Base-by-base conservation (phyloP, 2,113 vertebrate genomes). In the Apteryx owenii region DNA sequence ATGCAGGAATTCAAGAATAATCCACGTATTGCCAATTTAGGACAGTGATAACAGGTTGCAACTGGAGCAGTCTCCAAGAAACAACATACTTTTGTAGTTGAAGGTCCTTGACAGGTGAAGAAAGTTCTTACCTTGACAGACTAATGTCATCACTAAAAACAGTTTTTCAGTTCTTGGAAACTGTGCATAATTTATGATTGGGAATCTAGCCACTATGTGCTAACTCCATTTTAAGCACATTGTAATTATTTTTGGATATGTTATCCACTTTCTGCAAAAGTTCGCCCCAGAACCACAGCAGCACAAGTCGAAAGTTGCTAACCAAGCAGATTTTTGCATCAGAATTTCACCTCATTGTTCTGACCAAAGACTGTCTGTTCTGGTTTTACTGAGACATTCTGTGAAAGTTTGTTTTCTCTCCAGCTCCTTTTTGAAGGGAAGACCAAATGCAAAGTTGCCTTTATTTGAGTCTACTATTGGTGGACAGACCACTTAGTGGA, bases 351-450 rank as follows among this genome's bases (percentile, higher is more conserved):
- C 96, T 98, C 85, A 77, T 95, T 97, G 97, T 96, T 98, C 96
- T 98, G 96, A 98, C 97, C 98, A 98, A 98, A 98, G 98, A 98
- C 88, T 96, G 92, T 91, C 73, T 96, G 56, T 93, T 94, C 87
- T 95, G 87, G 68, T 97, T 96, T 96, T 95, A 95, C 87, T 88
- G 51, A 95, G 94, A 95, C 46, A 84, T 61, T 90, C 89, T 91
- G 65, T 88, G 88, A 95, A 77, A 93, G 89, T 42, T n/a, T 95
- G 54, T 85, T 87, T 81, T 96, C 51, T 90, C 76, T 90, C 81
- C 85, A 36, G 44, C 79, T 90, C 76, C 66, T 96, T 94, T 95
- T 84, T 96, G 81, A 96, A 89, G 91, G 40, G 68, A 97, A 95
- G 85, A 97, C 65, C 36, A 76, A 75, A 2, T 65, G 85, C 89